These are phyloP conservation scores for Coptotermes formosanus DNA, from an alignment of 1,140 invertebrate genomes.

Conservation along the genomic window DNA sequence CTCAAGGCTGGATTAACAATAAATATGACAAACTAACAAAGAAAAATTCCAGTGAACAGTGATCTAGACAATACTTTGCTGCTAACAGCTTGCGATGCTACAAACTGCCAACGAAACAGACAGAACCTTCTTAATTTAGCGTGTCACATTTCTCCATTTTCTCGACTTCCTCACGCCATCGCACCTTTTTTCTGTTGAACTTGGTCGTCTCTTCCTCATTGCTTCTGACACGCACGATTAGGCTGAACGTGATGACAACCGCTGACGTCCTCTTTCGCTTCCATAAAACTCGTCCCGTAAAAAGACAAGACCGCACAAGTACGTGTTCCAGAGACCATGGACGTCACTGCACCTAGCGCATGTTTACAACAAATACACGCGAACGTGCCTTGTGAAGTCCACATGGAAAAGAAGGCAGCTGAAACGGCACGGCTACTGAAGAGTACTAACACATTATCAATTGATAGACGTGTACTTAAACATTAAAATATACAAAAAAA, in stretches of 20 bases:
- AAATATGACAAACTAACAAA: too few relatives aligned
- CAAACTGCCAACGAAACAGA: too few relatives aligned
- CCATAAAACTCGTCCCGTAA: too few relatives aligned
- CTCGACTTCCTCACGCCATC: neutral
- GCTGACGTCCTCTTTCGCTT: neutral
- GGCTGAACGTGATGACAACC: neutral
- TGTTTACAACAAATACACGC: too few relatives aligned
- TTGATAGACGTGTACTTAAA: too few relatives aligned
- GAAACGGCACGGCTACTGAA: neutral
- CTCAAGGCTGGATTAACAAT: too few relatives aligned
- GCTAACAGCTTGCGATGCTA: too few relatives aligned
- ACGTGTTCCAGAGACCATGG: neutral
- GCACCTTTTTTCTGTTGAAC: neutral
- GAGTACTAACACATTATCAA: neutral
- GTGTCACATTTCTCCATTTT: neutral
- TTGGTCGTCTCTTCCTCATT: neutral
- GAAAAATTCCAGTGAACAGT: too few relatives aligned
- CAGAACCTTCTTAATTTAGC: neutral
- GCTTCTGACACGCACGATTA: slow-evolving; percentile 14
- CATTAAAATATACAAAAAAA: too few relatives aligned
- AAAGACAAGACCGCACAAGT: neutral
- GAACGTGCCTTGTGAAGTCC: neutral
- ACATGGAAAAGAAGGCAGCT: neutral
- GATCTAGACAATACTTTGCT: too few relatives aligned
- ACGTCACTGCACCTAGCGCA: neutral